phyloP scores from a whole-genome alignment of 1,140 invertebrate species.

The Neuroterus valhalla region DNA sequence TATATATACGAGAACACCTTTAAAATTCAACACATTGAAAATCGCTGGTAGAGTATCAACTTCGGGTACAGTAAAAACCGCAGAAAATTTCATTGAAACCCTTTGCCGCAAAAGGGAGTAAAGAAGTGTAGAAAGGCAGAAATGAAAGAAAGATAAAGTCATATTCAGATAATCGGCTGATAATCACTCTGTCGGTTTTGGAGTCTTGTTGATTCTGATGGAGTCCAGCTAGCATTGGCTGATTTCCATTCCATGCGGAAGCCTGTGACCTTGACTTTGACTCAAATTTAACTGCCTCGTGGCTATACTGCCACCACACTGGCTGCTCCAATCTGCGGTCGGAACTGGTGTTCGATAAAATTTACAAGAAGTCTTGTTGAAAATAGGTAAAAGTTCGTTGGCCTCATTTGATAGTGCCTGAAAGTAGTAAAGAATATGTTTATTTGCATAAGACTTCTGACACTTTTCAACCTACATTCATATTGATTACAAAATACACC shows the following conservation, averaged over 20 bases:
- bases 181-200: conserved; percentile 38
- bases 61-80: too few relatives aligned
- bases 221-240: conserved; percentile 62
- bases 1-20: too few relatives aligned
- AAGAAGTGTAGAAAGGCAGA: conserved; percentile 22
- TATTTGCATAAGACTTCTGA: too few relatives aligned
- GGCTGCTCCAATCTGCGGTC: conserved; percentile 90
- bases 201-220: conserved; percentile 34
- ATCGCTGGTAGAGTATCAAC: too few relatives aligned
- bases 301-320: conserved; percentile 70
- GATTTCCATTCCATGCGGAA: conserved; percentile 63
- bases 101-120: neutral
- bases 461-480: too few relatives aligned
- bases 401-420: conserved; percentile 95
- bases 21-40: too few relatives aligned
- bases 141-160: conserved; percentile 34
- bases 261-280: conserved; percentile 62
- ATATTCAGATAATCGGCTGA: neutral
- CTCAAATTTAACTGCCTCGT: conserved; percentile 67
- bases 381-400: conserved; percentile 95
- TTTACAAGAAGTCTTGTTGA: conserved; percentile 95
- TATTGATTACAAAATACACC: too few relatives aligned
- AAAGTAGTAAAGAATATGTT: conserved; percentile 44
- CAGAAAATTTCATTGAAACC: too few relatives aligned
- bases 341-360: conserved; percentile 89